phyloP scores from a whole-genome alignment of 2,113 vertebrate genomes.

The Etheostoma spectabile region DNA sequence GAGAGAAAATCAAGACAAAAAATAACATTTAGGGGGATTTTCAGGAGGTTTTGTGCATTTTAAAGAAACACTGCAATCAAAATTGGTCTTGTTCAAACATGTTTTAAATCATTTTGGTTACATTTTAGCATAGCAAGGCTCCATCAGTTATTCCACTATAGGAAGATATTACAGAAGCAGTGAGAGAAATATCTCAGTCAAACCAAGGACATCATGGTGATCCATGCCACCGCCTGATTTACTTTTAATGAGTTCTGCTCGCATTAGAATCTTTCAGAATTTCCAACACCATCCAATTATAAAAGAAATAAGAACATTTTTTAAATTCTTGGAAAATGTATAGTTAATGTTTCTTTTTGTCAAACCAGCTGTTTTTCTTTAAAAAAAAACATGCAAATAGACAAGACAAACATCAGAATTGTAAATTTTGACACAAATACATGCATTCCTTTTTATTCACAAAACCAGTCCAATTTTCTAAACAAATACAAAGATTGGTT shows the following conservation, averaged over 20 bases:
- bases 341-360: constrained; percentile 59
- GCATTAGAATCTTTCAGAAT: constrained; percentile 23
- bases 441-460: constrained; percentile 99
- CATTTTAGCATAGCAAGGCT: constrained; percentile 68
- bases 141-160: constrained; percentile 59
- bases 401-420: constrained; percentile 87
- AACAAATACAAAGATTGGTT: constrained; percentile 99
- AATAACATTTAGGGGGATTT: constrained; percentile 31
- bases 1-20: constrained; percentile 13
- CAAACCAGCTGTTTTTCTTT: constrained; percentile 54
- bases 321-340: constrained; percentile 58
- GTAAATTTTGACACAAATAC: constrained; percentile 96
- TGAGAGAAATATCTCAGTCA: constrained; percentile 62
- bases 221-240: constrained; percentile 60
- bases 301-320: constrained; percentile 67
- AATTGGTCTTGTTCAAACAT: constrained; percentile 63
- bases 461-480: constrained; percentile 98
- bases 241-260: constrained; percentile 65
- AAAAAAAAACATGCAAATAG: constrained; percentile 82
- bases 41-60: constrained; percentile 49
- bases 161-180: constrained; percentile 61
- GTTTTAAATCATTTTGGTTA: constrained; percentile 73
- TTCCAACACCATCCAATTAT: constrained; percentile 61
- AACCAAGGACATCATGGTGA: constrained; percentile 60
- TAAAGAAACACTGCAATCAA: constrained; percentile 65